Evolutionary conservation across 92 coral and sea anemone genomes (phyloP).

Genomic region (Epizoanthus rinbou): DNA sequence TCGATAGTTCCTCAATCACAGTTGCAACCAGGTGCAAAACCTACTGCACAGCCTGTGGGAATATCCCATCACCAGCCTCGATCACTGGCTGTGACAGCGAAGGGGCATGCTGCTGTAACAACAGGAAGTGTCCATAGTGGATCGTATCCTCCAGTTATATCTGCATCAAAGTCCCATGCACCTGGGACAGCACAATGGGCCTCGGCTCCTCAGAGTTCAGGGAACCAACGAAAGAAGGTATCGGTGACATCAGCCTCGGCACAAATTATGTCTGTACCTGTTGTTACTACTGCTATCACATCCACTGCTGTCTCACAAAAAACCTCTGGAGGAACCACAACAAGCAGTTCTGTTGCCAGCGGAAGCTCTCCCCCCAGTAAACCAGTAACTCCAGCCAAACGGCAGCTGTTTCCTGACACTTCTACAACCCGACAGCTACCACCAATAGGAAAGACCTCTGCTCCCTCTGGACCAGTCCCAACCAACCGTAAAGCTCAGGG

Average conservation of each 20-base stretch:
- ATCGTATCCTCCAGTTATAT: background rate
- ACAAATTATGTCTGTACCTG: conserved; percentile 44
- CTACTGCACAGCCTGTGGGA: conserved; percentile 37
- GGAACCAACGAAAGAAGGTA: conserved; percentile 67
- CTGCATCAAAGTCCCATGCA: conserved; percentile 61
- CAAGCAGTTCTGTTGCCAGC: conserved; percentile 46
- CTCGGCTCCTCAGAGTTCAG: conserved; percentile 62
- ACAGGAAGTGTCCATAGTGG: conserved; percentile 27
- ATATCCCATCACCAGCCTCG: conserved; percentile 43
- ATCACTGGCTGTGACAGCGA: background rate
- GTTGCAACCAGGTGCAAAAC: background rate
- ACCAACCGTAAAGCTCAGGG: conserved; percentile 60
- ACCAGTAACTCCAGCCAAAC: conserved; percentile 87
- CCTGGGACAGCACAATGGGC: conserved; percentile 99
- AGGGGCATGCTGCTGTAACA: conserved; percentile 35
- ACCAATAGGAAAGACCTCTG: conserved; percentile 3
- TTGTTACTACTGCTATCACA: conserved; percentile 34
- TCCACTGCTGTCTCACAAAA: conserved; percentile 47
- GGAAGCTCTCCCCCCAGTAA: conserved; percentile 49
- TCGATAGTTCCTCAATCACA: conserved; percentile 27
- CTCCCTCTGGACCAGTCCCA: conserved; percentile 51
- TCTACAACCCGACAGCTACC: conserved; percentile 19
- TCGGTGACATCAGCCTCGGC: conserved; percentile 49
- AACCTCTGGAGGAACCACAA: conserved; percentile 57
- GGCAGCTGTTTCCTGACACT: conserved; percentile 75